phyloP scores from a whole-genome alignment of 2,888 invertebrate species.

The Monochamus alternatus region DNA sequence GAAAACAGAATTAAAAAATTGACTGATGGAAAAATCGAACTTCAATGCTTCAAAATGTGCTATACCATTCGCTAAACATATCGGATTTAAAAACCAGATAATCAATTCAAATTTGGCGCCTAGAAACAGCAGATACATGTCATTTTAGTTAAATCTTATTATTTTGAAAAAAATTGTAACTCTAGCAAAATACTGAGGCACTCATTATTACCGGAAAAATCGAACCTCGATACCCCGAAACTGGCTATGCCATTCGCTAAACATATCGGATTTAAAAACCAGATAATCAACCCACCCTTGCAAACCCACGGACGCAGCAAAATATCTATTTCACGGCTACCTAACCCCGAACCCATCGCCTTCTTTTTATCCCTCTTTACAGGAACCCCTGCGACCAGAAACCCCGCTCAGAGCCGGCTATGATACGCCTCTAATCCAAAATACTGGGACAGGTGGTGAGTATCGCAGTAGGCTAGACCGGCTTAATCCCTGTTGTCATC shows the following conservation, averaged over 20 bases:
- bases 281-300: slow-evolving; percentile 37
- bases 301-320: slow-evolving; percentile 40
- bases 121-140: no score
- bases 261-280: slow-evolving; percentile 13
- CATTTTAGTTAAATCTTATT: no score
- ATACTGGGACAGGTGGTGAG: slow-evolving; percentile 57
- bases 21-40: background rate
- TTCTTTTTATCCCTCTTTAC: slow-evolving; percentile 50
- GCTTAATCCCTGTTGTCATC: slow-evolving; percentile 53
- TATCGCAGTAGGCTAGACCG: slow-evolving; percentile 52
- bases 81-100: slow-evolving; percentile 24
- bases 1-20: no score
- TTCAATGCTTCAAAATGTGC: background rate
- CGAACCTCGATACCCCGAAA: background rate
- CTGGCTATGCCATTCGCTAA: background rate
- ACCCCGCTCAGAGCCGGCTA: slow-evolving; percentile 38
- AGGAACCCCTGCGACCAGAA: slow-evolving; percentile 33
- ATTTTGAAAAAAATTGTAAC: no score
- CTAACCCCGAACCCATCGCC: slow-evolving; percentile 45
- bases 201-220: no score
- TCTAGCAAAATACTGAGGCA: no score
- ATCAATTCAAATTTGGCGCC: slow-evolving; percentile 20
- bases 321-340: slow-evolving; percentile 56
- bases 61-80: background rate
- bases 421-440: slow-evolving; percentile 56